Conservation (phyloP, 2,797 vertebrate species). For the Nannoperca obscura region DNA sequence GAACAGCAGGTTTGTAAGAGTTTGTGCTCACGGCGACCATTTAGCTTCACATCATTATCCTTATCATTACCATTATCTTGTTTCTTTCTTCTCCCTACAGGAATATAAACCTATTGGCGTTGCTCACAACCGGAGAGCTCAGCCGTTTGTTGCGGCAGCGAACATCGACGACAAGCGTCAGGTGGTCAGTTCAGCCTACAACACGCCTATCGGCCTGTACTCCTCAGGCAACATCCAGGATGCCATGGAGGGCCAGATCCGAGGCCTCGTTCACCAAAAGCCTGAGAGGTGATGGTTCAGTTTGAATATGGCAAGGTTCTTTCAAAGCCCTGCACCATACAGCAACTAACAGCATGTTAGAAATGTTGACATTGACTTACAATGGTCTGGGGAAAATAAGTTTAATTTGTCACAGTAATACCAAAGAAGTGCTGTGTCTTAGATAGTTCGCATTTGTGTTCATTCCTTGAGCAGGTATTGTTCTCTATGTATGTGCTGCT, state of each 20-base stretch:
- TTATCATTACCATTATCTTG: not conserved
- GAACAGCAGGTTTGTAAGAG: slow-evolving; percentile 90
- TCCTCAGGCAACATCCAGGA: slow-evolving; percentile 98
- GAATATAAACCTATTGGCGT: slow-evolving; percentile 93
- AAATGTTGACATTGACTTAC: not conserved
- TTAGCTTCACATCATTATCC: not conserved
- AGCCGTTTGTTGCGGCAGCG: slow-evolving; percentile 95
- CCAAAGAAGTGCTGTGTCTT: not conserved
- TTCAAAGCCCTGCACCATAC: too few relatives aligned
- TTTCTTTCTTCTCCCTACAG: slow-evolving; percentile 83
- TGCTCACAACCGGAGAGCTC: slow-evolving; percentile 93
- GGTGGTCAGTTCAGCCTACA: slow-evolving; percentile 98
- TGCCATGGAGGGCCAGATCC: slow-evolving; percentile 95
- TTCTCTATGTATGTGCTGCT: slow-evolving; percentile 27
- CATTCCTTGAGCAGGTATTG: slow-evolving; percentile 3
- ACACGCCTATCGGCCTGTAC: slow-evolving; percentile 98
- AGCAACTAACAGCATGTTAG: too few relatives aligned
- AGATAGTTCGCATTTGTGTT: slow-evolving; percentile 10
- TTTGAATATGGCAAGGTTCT: too few relatives aligned
- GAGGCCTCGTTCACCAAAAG: slow-evolving; percentile 89
- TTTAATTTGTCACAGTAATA: not conserved
- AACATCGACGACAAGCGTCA: slow-evolving; percentile 97
- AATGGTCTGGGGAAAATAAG: not conserved
- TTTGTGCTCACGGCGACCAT: not conserved
- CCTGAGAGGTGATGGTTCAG: slow-evolving; percentile 86